Evolutionary conservation across 2,888 invertebrate genomes (phyloP).

Genomic region (Microdon myrmicae): DNA sequence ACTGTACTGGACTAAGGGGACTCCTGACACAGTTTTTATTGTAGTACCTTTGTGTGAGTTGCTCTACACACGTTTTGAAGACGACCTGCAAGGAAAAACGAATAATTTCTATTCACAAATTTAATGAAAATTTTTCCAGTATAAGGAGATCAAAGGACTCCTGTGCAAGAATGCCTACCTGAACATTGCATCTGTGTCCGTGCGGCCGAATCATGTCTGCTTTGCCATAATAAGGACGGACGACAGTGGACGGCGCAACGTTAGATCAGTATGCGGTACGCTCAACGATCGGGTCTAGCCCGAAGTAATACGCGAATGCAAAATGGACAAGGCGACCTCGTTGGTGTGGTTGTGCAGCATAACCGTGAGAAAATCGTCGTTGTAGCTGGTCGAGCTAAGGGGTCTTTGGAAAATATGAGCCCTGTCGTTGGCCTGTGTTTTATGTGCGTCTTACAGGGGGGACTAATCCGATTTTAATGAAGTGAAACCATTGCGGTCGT

Average conservation of each 20-base stretch:
- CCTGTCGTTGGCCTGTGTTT: slow-evolving; percentile 17
- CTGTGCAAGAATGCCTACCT: too few species aligned
- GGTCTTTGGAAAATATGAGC: slow-evolving; percentile 25
- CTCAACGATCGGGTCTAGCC: too few species aligned
- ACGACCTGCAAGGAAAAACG: slow-evolving; percentile 17
- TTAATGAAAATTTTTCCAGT: slow-evolving; percentile 45
- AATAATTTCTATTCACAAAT: slow-evolving; percentile 43
- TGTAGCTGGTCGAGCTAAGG: slow-evolving; percentile 20
- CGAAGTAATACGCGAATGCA: slow-evolving; percentile 35
- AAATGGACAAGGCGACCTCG: slow-evolving; percentile 32
- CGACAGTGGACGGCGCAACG: too few species aligned
- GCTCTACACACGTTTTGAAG: too few species aligned
- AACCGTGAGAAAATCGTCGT: slow-evolving; percentile 42
- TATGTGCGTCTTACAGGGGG: slow-evolving; percentile 31
- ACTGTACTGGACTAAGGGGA: slow-evolving; percentile 9
- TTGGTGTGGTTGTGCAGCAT: not conserved
- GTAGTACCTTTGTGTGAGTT: slow-evolving; percentile 5
- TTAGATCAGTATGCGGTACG: too few species aligned
- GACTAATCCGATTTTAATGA: slow-evolving; percentile 67
- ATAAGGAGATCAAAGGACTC: slow-evolving; percentile 5
- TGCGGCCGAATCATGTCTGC: too few species aligned
- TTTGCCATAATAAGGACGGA: too few species aligned
- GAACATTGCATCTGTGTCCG: too few species aligned
- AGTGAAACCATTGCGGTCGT: slow-evolving; percentile 64
- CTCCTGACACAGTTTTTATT: slow-evolving; percentile 36